Evolutionary conservation across 1,140 invertebrate species (phyloP).

Genomic region (Bradynema listronoti): DNA sequence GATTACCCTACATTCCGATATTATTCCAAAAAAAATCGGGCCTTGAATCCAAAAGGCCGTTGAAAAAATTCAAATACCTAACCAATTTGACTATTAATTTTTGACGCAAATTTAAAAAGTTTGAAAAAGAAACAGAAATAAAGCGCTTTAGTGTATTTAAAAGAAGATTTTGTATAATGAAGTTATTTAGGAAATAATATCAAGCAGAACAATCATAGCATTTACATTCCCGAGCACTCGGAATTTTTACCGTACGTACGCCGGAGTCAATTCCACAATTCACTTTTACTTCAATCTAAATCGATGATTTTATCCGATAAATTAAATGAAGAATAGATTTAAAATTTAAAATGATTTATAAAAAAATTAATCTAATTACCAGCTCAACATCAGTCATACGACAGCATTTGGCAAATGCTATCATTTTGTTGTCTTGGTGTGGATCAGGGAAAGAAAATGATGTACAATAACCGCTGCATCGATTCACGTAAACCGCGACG

Average conservation of each 20-base stretch:
- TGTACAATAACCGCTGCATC: constrained; percentile 22
- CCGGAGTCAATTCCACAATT: constrained; percentile 24
- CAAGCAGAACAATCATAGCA: constrained; percentile 29
- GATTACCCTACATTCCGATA: too few relatives aligned
- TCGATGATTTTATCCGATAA: too few relatives aligned
- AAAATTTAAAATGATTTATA: constrained; percentile 2
- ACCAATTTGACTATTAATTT: too few relatives aligned
- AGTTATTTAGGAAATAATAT: too few relatives aligned
- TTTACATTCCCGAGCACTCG: constrained; percentile 19
- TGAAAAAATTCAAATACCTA: too few relatives aligned
- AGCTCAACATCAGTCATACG: constrained; percentile 32
- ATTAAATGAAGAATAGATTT: background rate
- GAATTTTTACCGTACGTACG: constrained; percentile 21
- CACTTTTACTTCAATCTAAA: constrained; percentile 30
- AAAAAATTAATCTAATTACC: constrained; percentile 27
- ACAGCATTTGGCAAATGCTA: constrained; percentile 27
- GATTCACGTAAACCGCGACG: constrained; percentile 28
- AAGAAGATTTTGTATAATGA: too few relatives aligned
- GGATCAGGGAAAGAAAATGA: constrained; percentile 31
- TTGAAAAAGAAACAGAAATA: too few relatives aligned
- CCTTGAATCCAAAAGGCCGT: too few relatives aligned
- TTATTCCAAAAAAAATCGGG: too few relatives aligned
- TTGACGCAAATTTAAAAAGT: too few relatives aligned
- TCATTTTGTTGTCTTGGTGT: constrained; percentile 15
- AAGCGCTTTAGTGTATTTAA: too few relatives aligned